Conservation (phyloP, 2,797 vertebrate species). For the Amniataba percoides region DNA sequence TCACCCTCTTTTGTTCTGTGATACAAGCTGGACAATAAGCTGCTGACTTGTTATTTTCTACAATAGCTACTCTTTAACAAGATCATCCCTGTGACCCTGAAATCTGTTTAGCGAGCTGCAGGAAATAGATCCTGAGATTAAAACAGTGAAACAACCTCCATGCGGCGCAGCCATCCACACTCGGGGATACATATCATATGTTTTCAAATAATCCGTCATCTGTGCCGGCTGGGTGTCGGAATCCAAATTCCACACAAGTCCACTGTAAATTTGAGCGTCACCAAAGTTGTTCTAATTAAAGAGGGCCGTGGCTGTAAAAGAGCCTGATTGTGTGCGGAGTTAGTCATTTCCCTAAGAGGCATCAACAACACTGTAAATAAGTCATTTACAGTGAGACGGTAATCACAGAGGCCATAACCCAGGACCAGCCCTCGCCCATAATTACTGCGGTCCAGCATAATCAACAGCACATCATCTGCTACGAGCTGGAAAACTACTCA, state of each 20-base stretch:
- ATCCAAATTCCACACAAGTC: constrained; percentile 66
- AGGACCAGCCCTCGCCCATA: constrained; percentile 70
- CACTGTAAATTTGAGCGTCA: constrained; percentile 78
- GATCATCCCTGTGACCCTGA: background rate
- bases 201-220: constrained; percentile 57
- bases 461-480: constrained; percentile 84
- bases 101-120: constrained; percentile 31
- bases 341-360: constrained; percentile 77
- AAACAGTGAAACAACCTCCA: constrained; percentile 18
- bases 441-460: constrained; percentile 78
- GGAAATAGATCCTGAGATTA: constrained; percentile 6
- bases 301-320: constrained; percentile 72
- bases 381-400: constrained; percentile 75
- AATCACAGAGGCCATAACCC: constrained; percentile 82
- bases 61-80: constrained; percentile 14
- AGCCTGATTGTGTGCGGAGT: constrained; percentile 67
- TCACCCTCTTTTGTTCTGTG: background rate
- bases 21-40: background rate
- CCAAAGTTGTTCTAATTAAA: constrained; percentile 82
- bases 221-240: constrained; percentile 47
- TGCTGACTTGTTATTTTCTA: constrained; percentile 24
- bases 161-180: constrained; percentile 19
- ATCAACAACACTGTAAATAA: constrained; percentile 84
- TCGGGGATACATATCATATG: constrained; percentile 43
- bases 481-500: constrained; percentile 79